phyloP scores from a whole-genome alignment of 1,140 invertebrate genomes.

The Sarcophaga peregrina region DNA sequence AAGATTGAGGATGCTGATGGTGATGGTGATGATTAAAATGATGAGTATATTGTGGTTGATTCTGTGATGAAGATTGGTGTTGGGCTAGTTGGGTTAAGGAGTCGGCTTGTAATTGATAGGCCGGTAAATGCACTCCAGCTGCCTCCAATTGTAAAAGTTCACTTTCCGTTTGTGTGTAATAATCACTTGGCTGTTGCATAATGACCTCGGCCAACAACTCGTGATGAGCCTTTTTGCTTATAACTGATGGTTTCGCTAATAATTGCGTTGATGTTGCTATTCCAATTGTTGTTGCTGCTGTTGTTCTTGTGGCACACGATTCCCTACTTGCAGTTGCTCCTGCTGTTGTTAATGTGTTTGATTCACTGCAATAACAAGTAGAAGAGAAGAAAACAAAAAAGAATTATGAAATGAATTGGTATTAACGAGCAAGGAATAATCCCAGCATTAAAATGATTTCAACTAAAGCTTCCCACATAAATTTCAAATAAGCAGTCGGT shows the following conservation, averaged over 20 bases:
- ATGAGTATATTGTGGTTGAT: constrained; percentile 40
- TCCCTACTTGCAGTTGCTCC: no score
- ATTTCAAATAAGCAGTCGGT: constrained; percentile 31
- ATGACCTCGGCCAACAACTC: constrained; percentile 48
- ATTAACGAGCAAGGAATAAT: constrained; percentile 5
- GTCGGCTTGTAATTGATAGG: constrained; percentile 45
- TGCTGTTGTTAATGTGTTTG: constrained; percentile 32
- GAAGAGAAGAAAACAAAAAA: constrained; percentile 16
- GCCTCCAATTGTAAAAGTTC: constrained; percentile 62
- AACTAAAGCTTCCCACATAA: constrained; percentile 37
- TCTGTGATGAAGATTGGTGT: constrained; percentile 38
- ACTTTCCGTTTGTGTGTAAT: constrained; percentile 64
- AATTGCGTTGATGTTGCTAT: constrained; percentile 4
- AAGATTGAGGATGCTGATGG: constrained; percentile 33
- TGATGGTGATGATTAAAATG: constrained; percentile 44
- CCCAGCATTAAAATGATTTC: constrained; percentile 30
- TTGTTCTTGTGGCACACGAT: no score
- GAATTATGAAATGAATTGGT: background rate
- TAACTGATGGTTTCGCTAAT: background rate
- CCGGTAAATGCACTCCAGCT: constrained; percentile 49
- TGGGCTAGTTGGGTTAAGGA: constrained; percentile 46
- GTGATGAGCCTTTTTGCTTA: constrained; percentile 45
- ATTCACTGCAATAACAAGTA: constrained; percentile 11
- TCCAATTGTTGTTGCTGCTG: background rate
- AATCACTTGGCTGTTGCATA: constrained; percentile 64